Evolutionary conservation across 2,888 invertebrate species (phyloP), one percentile per base, ranked within the genome.

Genomic region (Eristalis tenax): DNA sequence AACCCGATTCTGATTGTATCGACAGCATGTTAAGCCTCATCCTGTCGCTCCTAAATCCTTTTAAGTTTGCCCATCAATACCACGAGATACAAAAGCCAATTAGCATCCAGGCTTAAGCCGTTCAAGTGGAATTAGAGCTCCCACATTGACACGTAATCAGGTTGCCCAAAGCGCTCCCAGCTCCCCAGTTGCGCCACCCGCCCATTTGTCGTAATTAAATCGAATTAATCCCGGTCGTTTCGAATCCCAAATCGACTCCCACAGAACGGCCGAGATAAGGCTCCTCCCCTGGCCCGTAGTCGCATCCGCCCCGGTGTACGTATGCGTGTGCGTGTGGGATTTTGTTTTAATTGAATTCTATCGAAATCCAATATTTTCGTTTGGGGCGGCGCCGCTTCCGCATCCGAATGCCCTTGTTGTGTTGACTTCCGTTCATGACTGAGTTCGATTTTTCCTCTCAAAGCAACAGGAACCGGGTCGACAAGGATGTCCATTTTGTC

Each of bases 361-460:
- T 26, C 22, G 81, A 81, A 81, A 81, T 70, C 65, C 43, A 70
- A 81, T 81, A 81, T 81, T 75, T 75, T 70, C 63, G 57, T 23
- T 22, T 64, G 64, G 70, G 10, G 32, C 32, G 32, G 28, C n/a
- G n/a, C n/a, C 57, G 59, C 57, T n/a, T 63, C 35, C 35, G 57
- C 32, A 63, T 73, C 50, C 13, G 35, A 38, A 22, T 61, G 73
- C 59, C 66, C 73, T 66, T 73, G 40, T 43, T 43, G 73, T 57
- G 59, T 61, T 50, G 73, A 61, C 74, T 81, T 63, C 64, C 32
- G n/a, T 13, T 40, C 57, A 40, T 70, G 43, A 75, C 75, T 75
- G 70, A 43, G 70, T 81, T 70, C 57, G 69, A 75, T 81, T 70
- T 81, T 81, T 76, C 40, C 11, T 59, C 28, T 73, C 61, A 69